Percentiles rank a stretch among this genome's conserved stretches.
Conservation (phyloP, 2,888 invertebrate species). For the Nycteola revayana region DNA sequence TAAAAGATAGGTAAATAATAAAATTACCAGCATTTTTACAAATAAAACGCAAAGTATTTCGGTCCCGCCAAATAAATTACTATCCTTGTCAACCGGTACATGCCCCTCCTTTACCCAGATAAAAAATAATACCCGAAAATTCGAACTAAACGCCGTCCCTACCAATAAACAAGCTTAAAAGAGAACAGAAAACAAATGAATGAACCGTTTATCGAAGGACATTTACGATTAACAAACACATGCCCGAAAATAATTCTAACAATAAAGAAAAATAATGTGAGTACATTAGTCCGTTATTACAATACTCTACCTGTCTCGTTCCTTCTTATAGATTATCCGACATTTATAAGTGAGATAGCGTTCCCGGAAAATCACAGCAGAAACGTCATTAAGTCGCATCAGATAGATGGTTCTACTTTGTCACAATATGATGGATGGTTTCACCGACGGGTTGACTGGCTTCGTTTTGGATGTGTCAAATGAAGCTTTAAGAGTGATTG, state of each 20-base stretch:
- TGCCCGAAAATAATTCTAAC: constrained; percentile 27
- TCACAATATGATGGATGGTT: constrained; percentile 61
- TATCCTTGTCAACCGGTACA: too few relatives aligned
- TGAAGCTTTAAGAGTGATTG: constrained; percentile 3
- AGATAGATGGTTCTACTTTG: constrained; percentile 59
- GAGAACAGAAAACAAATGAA: constrained; percentile 13
- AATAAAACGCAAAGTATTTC: too few relatives aligned
- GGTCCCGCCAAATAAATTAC: too few relatives aligned
- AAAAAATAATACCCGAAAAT: too few relatives aligned
- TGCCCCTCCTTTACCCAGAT: too few relatives aligned
- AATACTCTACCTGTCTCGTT: background rate
- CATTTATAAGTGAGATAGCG: background rate
- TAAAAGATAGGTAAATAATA: too few relatives aligned
- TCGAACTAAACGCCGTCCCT: too few relatives aligned
- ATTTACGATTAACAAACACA: constrained; percentile 25
- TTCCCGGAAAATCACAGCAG: constrained; percentile 23
- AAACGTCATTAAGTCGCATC: constrained; percentile 48
- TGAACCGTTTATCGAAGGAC: constrained; percentile 21
- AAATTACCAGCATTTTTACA: too few relatives aligned
- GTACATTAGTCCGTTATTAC: too few relatives aligned
- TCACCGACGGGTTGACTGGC: constrained; percentile 17
- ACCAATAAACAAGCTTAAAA: constrained; percentile 4
- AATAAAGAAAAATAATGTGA: constrained; percentile 25
- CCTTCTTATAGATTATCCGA: background rate
- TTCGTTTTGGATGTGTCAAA: constrained; percentile 32